These are phyloP conservation scores for Amiota mariae DNA, from an alignment of 2,888 invertebrate species.

Conservation along the genomic window DNA sequence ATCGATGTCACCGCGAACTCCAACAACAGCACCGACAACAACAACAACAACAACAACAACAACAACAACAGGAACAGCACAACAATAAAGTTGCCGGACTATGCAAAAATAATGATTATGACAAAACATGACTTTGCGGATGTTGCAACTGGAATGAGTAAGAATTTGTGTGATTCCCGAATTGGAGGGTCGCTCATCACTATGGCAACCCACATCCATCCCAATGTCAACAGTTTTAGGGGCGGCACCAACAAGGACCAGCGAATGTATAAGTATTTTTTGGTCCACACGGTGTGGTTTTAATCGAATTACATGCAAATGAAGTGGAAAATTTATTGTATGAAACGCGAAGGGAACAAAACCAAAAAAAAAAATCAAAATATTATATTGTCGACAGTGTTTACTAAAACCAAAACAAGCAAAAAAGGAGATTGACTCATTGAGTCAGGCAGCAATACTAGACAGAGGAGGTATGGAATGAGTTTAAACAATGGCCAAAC, in stretches of 20 bases:
- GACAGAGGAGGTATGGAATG: not conserved
- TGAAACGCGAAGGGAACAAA: not conserved
- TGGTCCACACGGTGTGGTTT: constrained; percentile 1
- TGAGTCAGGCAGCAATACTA: not conserved
- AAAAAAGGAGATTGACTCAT: not conserved
- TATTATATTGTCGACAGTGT: not conserved
- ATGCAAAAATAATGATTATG: constrained; percentile 31
- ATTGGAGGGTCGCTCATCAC: not conserved
- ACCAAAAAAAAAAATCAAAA: not conserved
- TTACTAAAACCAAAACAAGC: not conserved
- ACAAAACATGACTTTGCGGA: constrained; percentile 28
- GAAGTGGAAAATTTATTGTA: constrained; percentile 30
- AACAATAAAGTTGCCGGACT: constrained; percentile 25
- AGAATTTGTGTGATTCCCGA: not conserved
- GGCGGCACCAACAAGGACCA: not conserved
- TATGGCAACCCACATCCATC: not conserved
- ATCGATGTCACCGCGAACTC: not conserved
- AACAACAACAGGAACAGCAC: constrained; percentile 21
- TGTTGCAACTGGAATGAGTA: constrained; percentile 8
- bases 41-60: constrained; percentile 12
- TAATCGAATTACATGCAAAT: constrained; percentile 28
- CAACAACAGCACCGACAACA: not conserved
- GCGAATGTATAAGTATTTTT: not conserved
- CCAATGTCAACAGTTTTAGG: not conserved
- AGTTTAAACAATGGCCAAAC: not conserved